These are phyloP conservation scores for Morus bassanus DNA, from an alignment of 2,797 vertebrate species.

Conservation along the genomic window DNA sequence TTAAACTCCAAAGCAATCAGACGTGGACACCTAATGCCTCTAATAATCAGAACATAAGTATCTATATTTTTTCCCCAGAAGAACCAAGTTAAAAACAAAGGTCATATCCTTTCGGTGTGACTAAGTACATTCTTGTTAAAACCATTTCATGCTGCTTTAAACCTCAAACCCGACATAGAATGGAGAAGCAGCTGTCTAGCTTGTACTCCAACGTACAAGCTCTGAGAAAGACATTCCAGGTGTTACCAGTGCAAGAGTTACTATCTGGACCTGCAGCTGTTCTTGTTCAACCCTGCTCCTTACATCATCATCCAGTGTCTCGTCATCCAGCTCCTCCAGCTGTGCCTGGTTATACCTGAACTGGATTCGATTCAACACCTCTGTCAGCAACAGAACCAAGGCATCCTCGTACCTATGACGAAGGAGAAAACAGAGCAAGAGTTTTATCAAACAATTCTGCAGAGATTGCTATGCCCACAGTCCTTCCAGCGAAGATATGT, in stretches of 20 bases:
- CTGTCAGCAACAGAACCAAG: conserved; percentile 89
- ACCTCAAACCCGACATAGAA: neutral
- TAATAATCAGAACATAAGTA: neutral
- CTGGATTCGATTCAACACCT: conserved; percentile 95
- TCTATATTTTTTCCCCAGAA: rapidly evolving
- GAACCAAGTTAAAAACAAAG: neutral
- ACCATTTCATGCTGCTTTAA: neutral
- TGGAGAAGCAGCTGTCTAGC: neutral
- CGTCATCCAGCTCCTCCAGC: conserved; percentile 95
- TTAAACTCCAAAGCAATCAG: neutral
- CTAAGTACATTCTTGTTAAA: neutral
- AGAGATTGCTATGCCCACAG: too few species aligned
- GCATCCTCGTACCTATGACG: conserved; percentile 91
- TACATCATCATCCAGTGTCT: conserved; percentile 96
- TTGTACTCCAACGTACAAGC: neutral
- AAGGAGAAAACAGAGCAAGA: neutral
- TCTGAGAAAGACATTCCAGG: neutral
- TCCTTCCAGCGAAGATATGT: rapidly evolving
- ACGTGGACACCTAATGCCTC: neutral
- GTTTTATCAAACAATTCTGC: neutral
- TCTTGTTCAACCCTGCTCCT: conserved; percentile 47
- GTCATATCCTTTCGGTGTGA: neutral
- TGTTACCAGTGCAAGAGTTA: neutral
- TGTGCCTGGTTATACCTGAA: conserved; percentile 97
- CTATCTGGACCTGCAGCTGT: neutral